Evolutionary conservation across 30 jellyfish, hydroid and myxozoan genomes (phyloP).

Genomic region (Hydractinia echinata): DNA sequence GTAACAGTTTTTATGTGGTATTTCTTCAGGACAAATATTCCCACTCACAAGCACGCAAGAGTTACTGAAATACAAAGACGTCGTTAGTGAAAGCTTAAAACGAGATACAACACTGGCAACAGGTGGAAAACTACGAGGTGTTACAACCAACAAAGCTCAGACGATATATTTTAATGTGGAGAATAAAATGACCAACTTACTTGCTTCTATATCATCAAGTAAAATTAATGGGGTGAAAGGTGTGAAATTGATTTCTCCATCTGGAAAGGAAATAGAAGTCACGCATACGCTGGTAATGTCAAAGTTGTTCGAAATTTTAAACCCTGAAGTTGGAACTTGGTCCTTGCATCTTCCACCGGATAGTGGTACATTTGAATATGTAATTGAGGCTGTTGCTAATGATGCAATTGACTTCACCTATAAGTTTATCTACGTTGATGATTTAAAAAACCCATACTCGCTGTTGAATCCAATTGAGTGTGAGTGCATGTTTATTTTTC

Average conservation of each 20-base stretch:
- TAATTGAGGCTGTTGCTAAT: slow-evolving; percentile 38
- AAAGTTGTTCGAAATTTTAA: slow-evolving; percentile 19
- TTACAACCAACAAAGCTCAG: neutral
- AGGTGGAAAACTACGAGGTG: slow-evolving; percentile 41
- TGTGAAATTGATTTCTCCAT: too few species aligned
- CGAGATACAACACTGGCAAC: slow-evolving; percentile 47
- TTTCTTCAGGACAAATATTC: slow-evolving; percentile 31
- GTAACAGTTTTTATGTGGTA: too few species aligned
- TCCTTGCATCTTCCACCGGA: slow-evolving; percentile 15
- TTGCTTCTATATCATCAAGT: slow-evolving; percentile 23
- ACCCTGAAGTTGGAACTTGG: slow-evolving; percentile 48
- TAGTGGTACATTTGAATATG: slow-evolving; percentile 19
- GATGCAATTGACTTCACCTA: slow-evolving; percentile 39
- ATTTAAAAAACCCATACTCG: slow-evolving; percentile 24
- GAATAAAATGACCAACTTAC: slow-evolving; percentile 19
- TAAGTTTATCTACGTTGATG: slow-evolving; percentile 38
- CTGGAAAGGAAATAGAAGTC: too few species aligned
- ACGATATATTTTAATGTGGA: slow-evolving; percentile 29
- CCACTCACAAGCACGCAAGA: slow-evolving; percentile 50
- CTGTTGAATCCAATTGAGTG: slow-evolving; percentile 32
- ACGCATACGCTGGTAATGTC: slow-evolving; percentile 23
- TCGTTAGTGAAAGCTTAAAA: slow-evolving; percentile 41
- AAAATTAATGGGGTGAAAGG: too few species aligned
- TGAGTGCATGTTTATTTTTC: neutral
- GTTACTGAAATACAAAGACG: slow-evolving; percentile 22